Evolutionary conservation across 1,140 invertebrate species (phyloP), one percentile per base, ranked within the genome.

Genomic region (Scaptomyza hsui): DNA sequence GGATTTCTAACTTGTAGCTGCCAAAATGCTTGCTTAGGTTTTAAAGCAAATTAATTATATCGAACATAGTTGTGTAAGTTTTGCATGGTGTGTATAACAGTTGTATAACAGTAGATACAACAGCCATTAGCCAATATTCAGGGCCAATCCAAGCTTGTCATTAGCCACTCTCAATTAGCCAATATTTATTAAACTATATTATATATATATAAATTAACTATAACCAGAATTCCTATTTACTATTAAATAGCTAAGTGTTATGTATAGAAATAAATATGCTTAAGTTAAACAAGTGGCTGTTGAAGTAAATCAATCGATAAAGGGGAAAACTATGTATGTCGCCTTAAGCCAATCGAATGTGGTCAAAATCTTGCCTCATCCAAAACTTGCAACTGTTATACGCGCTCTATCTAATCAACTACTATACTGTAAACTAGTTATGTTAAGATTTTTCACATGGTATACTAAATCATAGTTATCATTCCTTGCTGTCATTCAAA

Each of bases 71-170:
- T 12, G 24, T 51, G 5, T 60, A 61, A 39, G 64, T n/a, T 35
- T 15, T 13, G 45, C 18, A 18, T 45, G 37, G n/a, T 19, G 53
- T 51, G 21, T 69, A 70, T 62, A 52, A 62, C 60, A 64, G 60
- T 32, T 49, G 51, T 69, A 68, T 52, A 41, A 56, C 52, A 65
- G 41, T 62, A 16, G 39, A 44, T 21, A 39, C n/a, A 60, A 48
- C 47, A 59, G 59, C 64, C 70, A 72, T 72, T 75, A 64, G 62
- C 62, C 63, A 56, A 75, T 62, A 57, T 57, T 69, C 61, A 57
- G 29, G 42, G 29, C 65, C 63, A 44, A 49, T 60, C 16, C 15
- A 13, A 51, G 37, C 48, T 51, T 32, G 60, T 44, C 57, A 45
- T 42, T 67, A 60, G 59, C 42, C 59, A 32, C 59, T 63, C 59